Conservation (phyloP, 2,113 vertebrate species). For the Daphoenositta chrysoptera region DNA sequence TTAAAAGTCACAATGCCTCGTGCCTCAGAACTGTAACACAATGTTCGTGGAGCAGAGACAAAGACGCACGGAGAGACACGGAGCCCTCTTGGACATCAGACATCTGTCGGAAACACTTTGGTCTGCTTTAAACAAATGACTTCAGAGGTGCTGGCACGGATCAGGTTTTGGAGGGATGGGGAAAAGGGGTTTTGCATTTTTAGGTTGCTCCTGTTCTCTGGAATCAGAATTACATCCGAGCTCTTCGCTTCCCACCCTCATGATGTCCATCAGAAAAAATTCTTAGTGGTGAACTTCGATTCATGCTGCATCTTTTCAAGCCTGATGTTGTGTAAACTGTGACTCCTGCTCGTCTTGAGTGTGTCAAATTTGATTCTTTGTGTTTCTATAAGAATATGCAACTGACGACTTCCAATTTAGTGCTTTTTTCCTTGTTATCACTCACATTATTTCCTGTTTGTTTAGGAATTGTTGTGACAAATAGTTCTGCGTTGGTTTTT, state of each 20-base stretch:
- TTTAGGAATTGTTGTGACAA: neutral
- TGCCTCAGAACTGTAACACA: slow-evolving; percentile 12
- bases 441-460: neutral
- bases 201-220: neutral
- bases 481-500: neutral
- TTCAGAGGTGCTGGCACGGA: neutral
- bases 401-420: neutral
- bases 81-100: neutral
- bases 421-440: neutral
- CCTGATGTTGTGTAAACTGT: neutral
- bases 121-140: neutral
- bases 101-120: neutral
- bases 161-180: neutral
- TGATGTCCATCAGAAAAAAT: neutral
- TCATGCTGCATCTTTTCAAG: neutral
- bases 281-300: neutral
- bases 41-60: neutral
- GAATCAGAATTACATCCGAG: neutral
- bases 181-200: neutral
- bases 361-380: neutral
- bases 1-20: neutral
- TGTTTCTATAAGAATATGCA: neutral
- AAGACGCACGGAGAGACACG: neutral
- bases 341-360: neutral
- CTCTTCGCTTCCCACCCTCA: neutral